These are phyloP conservation scores for Drosophila robusta DNA, from an alignment of 2,888 invertebrate species.

Conservation along the genomic window DNA sequence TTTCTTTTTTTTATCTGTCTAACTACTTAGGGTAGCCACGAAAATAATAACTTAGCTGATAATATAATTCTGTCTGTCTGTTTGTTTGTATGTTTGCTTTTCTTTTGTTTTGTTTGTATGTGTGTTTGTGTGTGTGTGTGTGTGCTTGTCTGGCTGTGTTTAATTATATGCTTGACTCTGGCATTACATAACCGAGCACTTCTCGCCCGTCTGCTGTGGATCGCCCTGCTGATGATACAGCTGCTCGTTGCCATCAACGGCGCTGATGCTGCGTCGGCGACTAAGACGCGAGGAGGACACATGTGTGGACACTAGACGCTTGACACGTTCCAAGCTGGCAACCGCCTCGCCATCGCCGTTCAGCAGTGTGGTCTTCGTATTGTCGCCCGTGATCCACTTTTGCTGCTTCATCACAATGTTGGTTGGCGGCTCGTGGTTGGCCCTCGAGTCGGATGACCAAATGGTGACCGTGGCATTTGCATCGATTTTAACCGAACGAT, in stretches of 20 bases:
- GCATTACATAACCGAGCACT: conserved; percentile 83
- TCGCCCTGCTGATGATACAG: conserved; percentile 84
- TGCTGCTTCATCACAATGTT: conserved; percentile 97
- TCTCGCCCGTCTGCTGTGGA: conserved; percentile 81
- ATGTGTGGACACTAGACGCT: conserved; percentile 87
- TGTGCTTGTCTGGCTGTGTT: conserved; percentile 19
- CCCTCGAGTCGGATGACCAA: conserved; percentile 95
- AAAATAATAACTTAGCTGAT: conserved; percentile 40
- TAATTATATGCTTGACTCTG: conserved; percentile 23
- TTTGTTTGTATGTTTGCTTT: conserved; percentile 22
- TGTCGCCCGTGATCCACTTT: conserved; percentile 93
- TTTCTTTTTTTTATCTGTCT: background rate
- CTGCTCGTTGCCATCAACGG: conserved; percentile 82
- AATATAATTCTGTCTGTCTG: conserved; percentile 24
- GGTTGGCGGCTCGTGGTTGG: conserved; percentile 94
- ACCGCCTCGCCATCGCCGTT: conserved; percentile 93
- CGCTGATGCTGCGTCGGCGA: conserved; percentile 75
- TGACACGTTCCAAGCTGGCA: conserved; percentile 89
- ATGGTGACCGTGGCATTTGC: conserved; percentile 91
- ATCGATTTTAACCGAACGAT: conserved; percentile 94
- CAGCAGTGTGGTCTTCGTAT: conserved; percentile 92
- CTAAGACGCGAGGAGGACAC: conserved; percentile 84
- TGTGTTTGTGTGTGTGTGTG: conserved; percentile 14
- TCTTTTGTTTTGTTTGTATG: conserved; percentile 8
- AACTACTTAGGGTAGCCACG: conserved; percentile 18